Conservation (phyloP, 1,140 invertebrate species). For the Megalopta genalis region DNA sequence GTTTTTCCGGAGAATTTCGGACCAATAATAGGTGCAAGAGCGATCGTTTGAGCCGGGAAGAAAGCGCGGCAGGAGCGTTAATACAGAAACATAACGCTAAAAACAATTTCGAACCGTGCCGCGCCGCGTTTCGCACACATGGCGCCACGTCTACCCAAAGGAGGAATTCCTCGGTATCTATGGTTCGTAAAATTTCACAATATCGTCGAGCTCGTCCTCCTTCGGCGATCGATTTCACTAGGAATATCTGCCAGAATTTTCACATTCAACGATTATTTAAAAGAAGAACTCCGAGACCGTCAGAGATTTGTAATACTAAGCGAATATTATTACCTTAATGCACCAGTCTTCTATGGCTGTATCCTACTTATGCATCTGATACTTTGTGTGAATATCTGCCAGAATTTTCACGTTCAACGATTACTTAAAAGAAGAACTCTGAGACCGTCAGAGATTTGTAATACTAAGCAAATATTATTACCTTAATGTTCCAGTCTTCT, state of each 20-base stretch:
- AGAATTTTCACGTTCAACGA: background rate
- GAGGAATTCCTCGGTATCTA: constrained; percentile 45
- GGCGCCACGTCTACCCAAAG: constrained; percentile 52
- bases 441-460: background rate
- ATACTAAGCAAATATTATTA: too few relatives aligned
- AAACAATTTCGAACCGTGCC: constrained; percentile 53
- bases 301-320: background rate
- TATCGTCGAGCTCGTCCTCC: constrained; percentile 38
- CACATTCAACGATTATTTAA: background rate
- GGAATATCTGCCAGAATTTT: background rate
- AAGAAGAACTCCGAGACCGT: background rate
- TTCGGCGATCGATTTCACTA: constrained; percentile 29
- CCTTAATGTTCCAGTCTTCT: too few relatives aligned
- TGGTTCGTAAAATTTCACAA: constrained; percentile 65
- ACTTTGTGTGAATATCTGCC: background rate
- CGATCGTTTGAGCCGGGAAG: constrained; percentile 6
- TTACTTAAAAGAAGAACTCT: background rate
- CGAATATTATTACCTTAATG: too few relatives aligned
- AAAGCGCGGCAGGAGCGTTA: constrained; percentile 64
- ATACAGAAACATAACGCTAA: constrained; percentile 68
- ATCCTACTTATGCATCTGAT: too few relatives aligned
- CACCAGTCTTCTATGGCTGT: too few relatives aligned
- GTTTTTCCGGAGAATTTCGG: constrained; percentile 30
- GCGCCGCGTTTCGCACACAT: constrained; percentile 66
- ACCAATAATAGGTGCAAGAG: constrained; percentile 30